Conservation (phyloP, 2,888 invertebrate species). For the Oligia strigilis region DNA sequence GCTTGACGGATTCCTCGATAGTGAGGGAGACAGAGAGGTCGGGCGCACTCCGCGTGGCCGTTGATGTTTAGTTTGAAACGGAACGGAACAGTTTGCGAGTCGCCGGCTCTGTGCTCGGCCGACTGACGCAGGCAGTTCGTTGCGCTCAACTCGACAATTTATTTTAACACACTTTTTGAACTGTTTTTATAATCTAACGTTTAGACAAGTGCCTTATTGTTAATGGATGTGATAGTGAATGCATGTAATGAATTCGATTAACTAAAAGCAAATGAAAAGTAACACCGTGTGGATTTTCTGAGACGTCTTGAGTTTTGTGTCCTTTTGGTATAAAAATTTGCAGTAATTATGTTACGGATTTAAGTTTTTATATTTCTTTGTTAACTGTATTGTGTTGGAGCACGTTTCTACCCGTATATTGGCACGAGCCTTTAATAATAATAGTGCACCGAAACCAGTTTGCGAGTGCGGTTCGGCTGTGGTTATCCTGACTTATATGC, state of each 20-base stretch:
- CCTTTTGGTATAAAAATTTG: slow-evolving; percentile 88
- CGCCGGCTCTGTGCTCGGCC: slow-evolving; percentile 88
- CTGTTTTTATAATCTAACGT: slow-evolving; percentile 80
- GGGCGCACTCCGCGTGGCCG: slow-evolving; percentile 87
- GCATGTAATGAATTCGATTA: slow-evolving; percentile 84
- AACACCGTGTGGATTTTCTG: slow-evolving; percentile 81
- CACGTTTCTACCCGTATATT: slow-evolving; percentile 86
- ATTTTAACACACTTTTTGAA: slow-evolving; percentile 79
- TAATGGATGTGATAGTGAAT: slow-evolving; percentile 88
- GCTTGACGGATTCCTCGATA: slow-evolving; percentile 72
- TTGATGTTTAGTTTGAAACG: slow-evolving; percentile 86
- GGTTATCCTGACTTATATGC: slow-evolving; percentile 88
- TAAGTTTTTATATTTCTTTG: slow-evolving; percentile 80
- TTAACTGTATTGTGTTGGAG: slow-evolving; percentile 81
- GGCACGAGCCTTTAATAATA: slow-evolving; percentile 90
- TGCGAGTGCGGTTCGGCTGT: slow-evolving; percentile 87
- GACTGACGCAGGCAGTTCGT: slow-evolving; percentile 85
- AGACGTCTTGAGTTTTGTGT: slow-evolving; percentile 83
- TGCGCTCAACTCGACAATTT: slow-evolving; percentile 85
- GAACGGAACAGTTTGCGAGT: slow-evolving; percentile 89
- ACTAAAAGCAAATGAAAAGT: slow-evolving; percentile 78
- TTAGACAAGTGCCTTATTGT: slow-evolving; percentile 86
- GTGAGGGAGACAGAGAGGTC: slow-evolving; percentile 87
- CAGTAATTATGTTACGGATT: slow-evolving; percentile 77
- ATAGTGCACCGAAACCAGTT: slow-evolving; percentile 90